phyloP scores from a whole-genome alignment of 2,113 vertebrate genomes.

The Pomatorhinus ruficollis region DNA sequence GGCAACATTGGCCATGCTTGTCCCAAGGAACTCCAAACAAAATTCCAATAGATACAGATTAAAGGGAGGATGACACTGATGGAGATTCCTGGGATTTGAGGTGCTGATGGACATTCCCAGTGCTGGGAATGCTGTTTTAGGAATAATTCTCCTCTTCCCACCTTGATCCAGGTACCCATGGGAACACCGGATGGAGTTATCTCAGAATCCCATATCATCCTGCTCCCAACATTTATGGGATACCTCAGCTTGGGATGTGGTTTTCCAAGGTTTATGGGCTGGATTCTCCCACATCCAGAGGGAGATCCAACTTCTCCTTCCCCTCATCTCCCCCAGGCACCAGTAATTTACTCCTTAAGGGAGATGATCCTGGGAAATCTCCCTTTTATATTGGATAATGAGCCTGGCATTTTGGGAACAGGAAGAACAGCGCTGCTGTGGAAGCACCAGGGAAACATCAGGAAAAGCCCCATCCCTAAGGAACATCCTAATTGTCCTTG shows the following conservation, averaged over 20 bases:
- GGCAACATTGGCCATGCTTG: slow-evolving; percentile 90
- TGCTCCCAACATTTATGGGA: not conserved
- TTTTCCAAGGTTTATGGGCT: not conserved
- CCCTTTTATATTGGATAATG: not conserved
- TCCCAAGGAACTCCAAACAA: slow-evolving; percentile 95
- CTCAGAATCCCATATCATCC: not conserved
- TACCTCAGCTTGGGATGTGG: not conserved
- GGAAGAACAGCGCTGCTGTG: not conserved
- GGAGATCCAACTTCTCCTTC: not conserved
- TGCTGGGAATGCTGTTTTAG: not conserved
- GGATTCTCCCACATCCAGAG: not conserved
- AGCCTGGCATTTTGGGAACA: not conserved
- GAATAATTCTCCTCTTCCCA: not conserved
- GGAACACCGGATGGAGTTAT: not conserved
- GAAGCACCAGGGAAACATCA: not conserved
- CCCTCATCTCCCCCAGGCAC: not conserved
- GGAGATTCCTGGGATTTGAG: not conserved
- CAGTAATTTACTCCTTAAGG: not conserved
- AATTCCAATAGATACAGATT: slow-evolving; percentile 91
- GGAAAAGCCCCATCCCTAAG: slow-evolving; percentile 6
- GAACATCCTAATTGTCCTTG: slow-evolving; percentile 85
- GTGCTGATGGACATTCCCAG: not conserved
- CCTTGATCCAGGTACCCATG: not conserved
- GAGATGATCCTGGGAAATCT: not conserved
- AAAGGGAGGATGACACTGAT: slow-evolving; percentile 1